phyloP scores from a whole-genome alignment of 2,113 vertebrate species.

The Tyto alba region DNA sequence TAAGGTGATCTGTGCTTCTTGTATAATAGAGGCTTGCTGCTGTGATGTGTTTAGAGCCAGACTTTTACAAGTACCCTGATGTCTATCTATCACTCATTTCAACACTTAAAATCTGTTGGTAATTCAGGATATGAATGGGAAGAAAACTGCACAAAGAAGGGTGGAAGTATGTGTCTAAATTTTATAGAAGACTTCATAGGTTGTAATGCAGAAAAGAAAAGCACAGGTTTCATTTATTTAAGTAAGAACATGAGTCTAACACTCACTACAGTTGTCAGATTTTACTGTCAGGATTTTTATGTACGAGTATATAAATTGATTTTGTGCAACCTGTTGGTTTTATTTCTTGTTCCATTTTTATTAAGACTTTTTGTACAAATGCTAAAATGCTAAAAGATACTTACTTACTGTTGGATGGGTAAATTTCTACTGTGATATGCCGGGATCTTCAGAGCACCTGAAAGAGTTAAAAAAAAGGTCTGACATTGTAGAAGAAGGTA shows the following conservation, averaged over 20 bases:
- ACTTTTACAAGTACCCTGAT: neutral
- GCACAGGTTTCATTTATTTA: neutral
- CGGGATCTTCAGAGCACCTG: neutral
- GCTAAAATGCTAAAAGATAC: neutral
- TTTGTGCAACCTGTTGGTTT: neutral
- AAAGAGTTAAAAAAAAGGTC: neutral
- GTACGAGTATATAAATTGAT: neutral
- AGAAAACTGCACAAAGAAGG: neutral
- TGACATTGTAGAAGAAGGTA: neutral
- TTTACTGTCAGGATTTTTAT: neutral
- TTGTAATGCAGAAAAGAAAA: neutral
- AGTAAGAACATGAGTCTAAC: neutral
- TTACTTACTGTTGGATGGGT: neutral
- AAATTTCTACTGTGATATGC: neutral
- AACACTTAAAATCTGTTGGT: neutral
- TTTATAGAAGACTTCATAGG: neutral
- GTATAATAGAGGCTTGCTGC: neutral
- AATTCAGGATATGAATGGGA: neutral
- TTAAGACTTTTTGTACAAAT: neutral
- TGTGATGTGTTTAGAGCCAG: neutral
- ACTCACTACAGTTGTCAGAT: neutral
- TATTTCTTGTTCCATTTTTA: neutral
- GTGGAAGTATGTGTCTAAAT: neutral
- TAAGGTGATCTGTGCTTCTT: neutral
- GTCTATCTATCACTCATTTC: neutral